phyloP scores from a whole-genome alignment of 2,888 invertebrate species.

The Agrotis ipsilon region DNA sequence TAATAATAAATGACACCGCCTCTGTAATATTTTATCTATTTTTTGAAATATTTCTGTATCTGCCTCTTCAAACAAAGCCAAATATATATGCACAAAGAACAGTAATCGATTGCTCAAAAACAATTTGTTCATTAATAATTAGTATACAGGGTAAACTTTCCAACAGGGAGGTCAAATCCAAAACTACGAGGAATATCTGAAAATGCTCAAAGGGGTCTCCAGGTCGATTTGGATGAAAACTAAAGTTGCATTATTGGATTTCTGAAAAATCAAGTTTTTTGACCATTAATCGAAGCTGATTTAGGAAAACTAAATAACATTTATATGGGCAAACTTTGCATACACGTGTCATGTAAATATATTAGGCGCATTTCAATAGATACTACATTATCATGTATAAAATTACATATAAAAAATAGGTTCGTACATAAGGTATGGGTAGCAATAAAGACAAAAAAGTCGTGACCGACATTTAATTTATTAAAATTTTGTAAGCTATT shows the following conservation, averaged over 20 bases:
- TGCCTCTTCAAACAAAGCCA: neutral
- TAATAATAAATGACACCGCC: no score
- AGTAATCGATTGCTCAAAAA: neutral
- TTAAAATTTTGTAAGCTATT: constrained; percentile 48
- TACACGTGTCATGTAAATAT: constrained; percentile 22
- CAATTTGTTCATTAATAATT: neutral
- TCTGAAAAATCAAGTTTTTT: no score
- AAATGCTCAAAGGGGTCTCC: no score
- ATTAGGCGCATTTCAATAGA: constrained; percentile 23
- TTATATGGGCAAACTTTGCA: neutral
- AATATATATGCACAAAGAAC: neutral
- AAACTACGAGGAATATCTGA: no score
- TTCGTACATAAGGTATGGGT: neutral
- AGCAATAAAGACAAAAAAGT: constrained; percentile 54
- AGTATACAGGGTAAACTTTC: no score
- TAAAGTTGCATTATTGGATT: no score
- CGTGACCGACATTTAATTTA: constrained; percentile 53
- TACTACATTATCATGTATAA: constrained; percentile 20
- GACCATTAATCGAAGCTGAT: no score
- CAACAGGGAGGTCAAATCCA: no score
- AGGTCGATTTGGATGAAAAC: no score
- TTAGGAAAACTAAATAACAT: no score
- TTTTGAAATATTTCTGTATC: neutral
- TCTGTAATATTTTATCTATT: no score
- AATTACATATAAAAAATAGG: constrained; percentile 23